Conservation (phyloP, 2,888 invertebrate species). For the Epirrhoe tristata region DNA sequence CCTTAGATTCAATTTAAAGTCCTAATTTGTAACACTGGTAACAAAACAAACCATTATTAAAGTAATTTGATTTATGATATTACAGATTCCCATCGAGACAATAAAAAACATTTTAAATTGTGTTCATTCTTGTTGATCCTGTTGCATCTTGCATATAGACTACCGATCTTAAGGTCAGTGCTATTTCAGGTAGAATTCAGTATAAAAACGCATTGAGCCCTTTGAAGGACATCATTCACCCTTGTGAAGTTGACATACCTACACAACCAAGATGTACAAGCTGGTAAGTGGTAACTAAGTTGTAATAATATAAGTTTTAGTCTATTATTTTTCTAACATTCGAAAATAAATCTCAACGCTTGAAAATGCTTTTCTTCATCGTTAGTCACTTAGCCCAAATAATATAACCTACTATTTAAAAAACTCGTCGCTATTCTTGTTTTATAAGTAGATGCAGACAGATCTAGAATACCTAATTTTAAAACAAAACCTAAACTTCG, state of each 20-base stretch:
- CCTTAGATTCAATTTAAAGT: no score
- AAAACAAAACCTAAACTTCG: background rate
- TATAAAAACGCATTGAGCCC: slow-evolving; percentile 57
- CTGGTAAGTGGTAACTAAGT: slow-evolving; percentile 54
- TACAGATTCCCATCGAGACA: background rate
- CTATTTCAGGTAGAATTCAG: slow-evolving; percentile 48
- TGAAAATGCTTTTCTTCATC: no score
- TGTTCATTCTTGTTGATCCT: background rate
- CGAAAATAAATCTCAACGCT: no score
- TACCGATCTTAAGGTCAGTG: slow-evolving; percentile 54
- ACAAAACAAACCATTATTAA: no score
- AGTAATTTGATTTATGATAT: background rate
- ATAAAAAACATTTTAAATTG: background rate
- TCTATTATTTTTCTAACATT: background rate
- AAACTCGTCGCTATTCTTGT: background rate
- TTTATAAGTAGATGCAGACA: no score
- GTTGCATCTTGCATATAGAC: slow-evolving; percentile 40
- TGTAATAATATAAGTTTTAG: background rate
- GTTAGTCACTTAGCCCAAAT: no score
- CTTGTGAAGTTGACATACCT: slow-evolving; percentile 48
- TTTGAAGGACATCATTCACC: slow-evolving; percentile 60
- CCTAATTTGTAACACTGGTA: no score
- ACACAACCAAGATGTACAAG: slow-evolving; percentile 58
- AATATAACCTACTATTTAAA: background rate
- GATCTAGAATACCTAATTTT: background rate